Evolutionary conservation across 2,888 invertebrate species (phyloP), one percentile per base, ranked within the genome.

Genomic region (Calliphora vomitoria): DNA sequence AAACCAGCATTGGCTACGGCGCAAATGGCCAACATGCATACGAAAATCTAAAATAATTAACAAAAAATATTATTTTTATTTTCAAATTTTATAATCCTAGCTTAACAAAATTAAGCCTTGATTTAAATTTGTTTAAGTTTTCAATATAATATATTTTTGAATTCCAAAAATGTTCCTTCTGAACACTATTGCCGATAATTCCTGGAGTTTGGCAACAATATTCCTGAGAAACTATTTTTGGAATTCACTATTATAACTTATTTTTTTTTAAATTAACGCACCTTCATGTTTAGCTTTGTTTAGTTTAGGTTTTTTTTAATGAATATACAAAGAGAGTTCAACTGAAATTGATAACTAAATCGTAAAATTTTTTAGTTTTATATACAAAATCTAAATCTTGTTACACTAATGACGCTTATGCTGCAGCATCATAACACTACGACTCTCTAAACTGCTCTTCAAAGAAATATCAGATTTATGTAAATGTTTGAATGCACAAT

Each of bases 1-100:
- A 89, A 86, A 44, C 89, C 89, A 15, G 89, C 89, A 64, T 88
- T 88, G 11, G 88, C 81, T 25, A 76, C 87, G 20, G 89, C 88
- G 62, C 85, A 82, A 41, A 88, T n/a, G 38, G 88, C 89, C 60
- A 89, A 85, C 35, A 89, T 20, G 55, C 89, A 89, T 58, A 89
- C 85, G 86, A 89, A 89, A 81, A 89, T 86, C 89, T 89, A 58
- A 58, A 78, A 86, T 44, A 74, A 18, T 44, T 44, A 4, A 38
- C 1, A 47, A 11, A 5, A 62, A n/a, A 58, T 6, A 15, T 41
- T 20, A 35, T 18, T 25, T 71, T 20, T 20, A 5, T 35, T 5
- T 35, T 35, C 5, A 0, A 4, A 35, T 4, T 5, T 35, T 35
- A 35, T 35, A 31, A 31, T 35, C 35, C 5, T 35, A 5, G 35